Percentiles rank a stretch among this genome's conserved stretches.
These are phyloP conservation scores for Ypsolopha scabrella DNA, from an alignment of 2,888 invertebrate genomes.

Conservation along the genomic window DNA sequence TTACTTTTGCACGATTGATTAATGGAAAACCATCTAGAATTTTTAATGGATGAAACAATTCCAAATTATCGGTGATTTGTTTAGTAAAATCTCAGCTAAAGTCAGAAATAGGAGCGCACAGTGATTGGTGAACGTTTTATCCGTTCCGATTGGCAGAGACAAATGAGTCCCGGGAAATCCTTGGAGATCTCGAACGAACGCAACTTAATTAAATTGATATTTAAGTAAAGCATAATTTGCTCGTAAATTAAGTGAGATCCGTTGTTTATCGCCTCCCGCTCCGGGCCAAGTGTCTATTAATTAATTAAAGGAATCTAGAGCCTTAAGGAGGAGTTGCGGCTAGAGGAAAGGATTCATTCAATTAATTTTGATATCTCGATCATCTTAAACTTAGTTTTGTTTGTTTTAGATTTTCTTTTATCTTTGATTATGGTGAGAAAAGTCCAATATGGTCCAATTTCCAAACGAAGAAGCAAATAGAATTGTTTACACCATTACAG, in stretches of 20 bases:
- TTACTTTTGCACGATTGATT: neutral
- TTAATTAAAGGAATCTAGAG: slow-evolving; percentile 62
- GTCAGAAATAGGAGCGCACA: neutral
- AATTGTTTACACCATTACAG: neutral
- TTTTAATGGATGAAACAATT: neutral
- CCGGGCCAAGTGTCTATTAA: slow-evolving; percentile 62
- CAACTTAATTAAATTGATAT: slow-evolving; percentile 70
- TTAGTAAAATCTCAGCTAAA: too few relatives aligned
- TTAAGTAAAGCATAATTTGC: slow-evolving; percentile 69
- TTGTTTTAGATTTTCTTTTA: too few relatives aligned
- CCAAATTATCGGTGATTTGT: slow-evolving; percentile 11
- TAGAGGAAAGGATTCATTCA: slow-evolving; percentile 54
- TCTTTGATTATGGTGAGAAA: too few relatives aligned
- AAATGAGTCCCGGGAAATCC: slow-evolving; percentile 50
- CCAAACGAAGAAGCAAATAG: too few relatives aligned
- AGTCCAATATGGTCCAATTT: too few relatives aligned
- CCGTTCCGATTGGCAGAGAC: slow-evolving; percentile 28
- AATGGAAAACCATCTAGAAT: neutral
- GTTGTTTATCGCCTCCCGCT: slow-evolving; percentile 57
- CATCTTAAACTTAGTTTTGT: slow-evolving; percentile 16
- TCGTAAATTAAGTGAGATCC: slow-evolving; percentile 68
- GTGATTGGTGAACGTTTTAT: neutral
- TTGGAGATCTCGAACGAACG: slow-evolving; percentile 42
- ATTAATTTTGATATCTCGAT: slow-evolving; percentile 41
- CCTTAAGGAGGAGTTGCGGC: slow-evolving; percentile 47